These are phyloP conservation scores for Laupala kohalensis DNA, from an alignment of 1,140 invertebrate genomes.

Conservation along the genomic window DNA sequence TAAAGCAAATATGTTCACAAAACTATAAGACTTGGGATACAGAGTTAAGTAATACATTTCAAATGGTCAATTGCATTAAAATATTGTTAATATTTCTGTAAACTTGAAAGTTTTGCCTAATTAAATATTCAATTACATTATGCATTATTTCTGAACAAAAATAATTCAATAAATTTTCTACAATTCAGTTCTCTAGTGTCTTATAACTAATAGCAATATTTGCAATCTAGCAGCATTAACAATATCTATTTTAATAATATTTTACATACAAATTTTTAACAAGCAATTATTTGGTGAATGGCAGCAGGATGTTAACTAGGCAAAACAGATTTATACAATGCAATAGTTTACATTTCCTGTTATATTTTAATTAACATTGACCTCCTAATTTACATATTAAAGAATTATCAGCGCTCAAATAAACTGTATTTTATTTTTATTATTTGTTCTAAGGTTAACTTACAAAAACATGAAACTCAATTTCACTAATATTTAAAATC, in stretches of 20 bases:
- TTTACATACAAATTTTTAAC: not conserved
- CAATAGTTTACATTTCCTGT: not conserved
- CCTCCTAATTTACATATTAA: not conserved
- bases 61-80: too few relatives aligned
- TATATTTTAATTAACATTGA: not conserved
- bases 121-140: not conserved
- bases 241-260: not conserved
- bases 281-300: not conserved
- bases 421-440: not conserved
- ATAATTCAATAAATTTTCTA: not conserved
- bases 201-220: too few relatives aligned
- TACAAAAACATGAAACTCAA: not conserved
- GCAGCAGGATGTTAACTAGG: too few relatives aligned
- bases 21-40: not conserved
- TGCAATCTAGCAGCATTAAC: too few relatives aligned
- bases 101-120: too few relatives aligned
- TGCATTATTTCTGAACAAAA: not conserved
- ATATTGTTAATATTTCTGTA: too few relatives aligned
- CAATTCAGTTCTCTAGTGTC: not conserved
- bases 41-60: not conserved
- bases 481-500: not conserved
- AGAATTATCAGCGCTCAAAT: not conserved
- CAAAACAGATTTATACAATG: not conserved
- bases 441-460: not conserved
- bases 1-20: not conserved